Conservation (phyloP, 2,113 vertebrate species). For the Nerophis lumbriciformis region DNA sequence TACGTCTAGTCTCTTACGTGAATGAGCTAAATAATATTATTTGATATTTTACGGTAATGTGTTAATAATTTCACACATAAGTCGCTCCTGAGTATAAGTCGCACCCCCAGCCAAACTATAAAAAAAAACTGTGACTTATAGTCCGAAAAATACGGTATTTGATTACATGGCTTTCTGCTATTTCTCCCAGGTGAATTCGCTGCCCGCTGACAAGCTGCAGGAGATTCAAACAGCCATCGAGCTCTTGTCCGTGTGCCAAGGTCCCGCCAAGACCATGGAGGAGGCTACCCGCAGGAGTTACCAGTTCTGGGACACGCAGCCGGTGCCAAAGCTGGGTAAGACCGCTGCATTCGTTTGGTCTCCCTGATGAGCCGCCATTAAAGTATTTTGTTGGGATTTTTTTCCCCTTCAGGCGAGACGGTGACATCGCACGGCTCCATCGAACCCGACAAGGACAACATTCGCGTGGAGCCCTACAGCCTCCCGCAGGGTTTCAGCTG, state of each 20-base stretch:
- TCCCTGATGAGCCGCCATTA: not conserved
- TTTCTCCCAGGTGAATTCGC: slow-evolving; percentile 82
- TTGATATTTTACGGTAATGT: too few species aligned
- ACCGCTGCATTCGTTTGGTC: not conserved
- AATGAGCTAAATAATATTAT: too few species aligned
- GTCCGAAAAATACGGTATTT: too few species aligned
- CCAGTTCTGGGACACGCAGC: slow-evolving; percentile 99
- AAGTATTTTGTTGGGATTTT: not conserved
- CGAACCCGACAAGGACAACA: slow-evolving; percentile 92
- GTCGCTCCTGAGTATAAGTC: too few species aligned
- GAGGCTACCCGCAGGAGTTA: slow-evolving; percentile 96
- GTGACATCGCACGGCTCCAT: slow-evolving; percentile 92
- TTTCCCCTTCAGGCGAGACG: slow-evolving; percentile 78
- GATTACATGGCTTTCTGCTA: too few species aligned
- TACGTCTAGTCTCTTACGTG: too few species aligned
- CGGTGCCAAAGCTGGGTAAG: slow-evolving; percentile 92
- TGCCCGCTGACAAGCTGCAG: slow-evolving; percentile 95
- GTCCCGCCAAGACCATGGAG: slow-evolving; percentile 98
- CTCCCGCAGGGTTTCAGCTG: slow-evolving; percentile 93
- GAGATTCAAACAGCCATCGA: slow-evolving; percentile 99
- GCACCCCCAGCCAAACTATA: too few species aligned
- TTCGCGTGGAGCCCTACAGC: slow-evolving; percentile 93
- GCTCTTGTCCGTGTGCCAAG: slow-evolving; percentile 93
- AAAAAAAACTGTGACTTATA: too few species aligned
- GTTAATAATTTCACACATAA: too few species aligned